Evolutionary conservation across 1,140 invertebrate species (phyloP).

Genomic region (Eriosoma lanigerum): DNA sequence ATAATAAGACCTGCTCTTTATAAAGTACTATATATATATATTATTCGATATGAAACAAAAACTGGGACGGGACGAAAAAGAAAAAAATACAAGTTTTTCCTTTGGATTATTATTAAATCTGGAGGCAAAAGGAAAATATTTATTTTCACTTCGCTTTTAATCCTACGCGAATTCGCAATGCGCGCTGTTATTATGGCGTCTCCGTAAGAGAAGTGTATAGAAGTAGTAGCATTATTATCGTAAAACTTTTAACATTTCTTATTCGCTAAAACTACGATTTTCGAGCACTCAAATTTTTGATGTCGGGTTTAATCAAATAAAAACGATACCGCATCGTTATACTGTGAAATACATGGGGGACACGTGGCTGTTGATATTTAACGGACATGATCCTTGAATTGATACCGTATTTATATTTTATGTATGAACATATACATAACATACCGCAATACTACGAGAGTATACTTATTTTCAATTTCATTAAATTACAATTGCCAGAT

Average conservation of each 20-base stretch:
- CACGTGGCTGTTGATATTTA: slow-evolving; percentile 39
- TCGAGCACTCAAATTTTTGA: slow-evolving; percentile 34
- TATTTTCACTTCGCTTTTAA: slow-evolving; percentile 52
- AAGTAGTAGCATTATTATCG: slow-evolving; percentile 27
- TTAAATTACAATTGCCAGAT: slow-evolving; percentile 39
- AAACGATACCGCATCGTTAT: slow-evolving; percentile 21
- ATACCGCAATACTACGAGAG: not conserved
- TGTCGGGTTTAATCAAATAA: slow-evolving; percentile 37
- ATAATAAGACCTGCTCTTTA: slow-evolving; percentile 42
- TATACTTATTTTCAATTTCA: slow-evolving; percentile 25
- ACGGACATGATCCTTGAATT: slow-evolving; percentile 32
- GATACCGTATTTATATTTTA: not conserved
- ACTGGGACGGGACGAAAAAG: not conserved
- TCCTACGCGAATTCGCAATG: slow-evolving; percentile 32
- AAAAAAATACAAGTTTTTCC: slow-evolving; percentile 41
- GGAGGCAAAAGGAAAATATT: slow-evolving; percentile 48
- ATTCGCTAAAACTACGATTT: slow-evolving; percentile 28
- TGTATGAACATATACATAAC: no score
- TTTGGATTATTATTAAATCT: slow-evolving; percentile 50
- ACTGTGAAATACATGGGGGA: slow-evolving; percentile 27
- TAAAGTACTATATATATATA: not conserved
- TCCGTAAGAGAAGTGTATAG: slow-evolving; percentile 15
- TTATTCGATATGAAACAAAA: slow-evolving; percentile 40
- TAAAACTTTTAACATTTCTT: slow-evolving; percentile 47
- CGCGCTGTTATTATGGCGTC: slow-evolving; percentile 47